A percentile compares a stretch with the other conserved stretches of the same genome.
phyloP scores from a whole-genome alignment of 2,888 invertebrate genomes.

The Ophion ellenae region DNA sequence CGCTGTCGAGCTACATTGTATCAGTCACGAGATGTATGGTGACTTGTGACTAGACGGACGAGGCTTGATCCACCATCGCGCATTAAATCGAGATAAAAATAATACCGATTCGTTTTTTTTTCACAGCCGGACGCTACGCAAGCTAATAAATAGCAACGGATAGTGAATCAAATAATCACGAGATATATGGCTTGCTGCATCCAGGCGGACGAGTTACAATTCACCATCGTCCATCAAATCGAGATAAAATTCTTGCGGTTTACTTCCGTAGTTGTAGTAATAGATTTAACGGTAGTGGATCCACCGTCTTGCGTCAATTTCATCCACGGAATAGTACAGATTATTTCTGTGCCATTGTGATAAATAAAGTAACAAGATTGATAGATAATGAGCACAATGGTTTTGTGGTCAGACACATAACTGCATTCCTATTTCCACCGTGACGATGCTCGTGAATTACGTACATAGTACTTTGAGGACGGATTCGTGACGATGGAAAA shows the following conservation, averaged over 20 bases:
- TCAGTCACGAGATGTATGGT: constrained; percentile 41
- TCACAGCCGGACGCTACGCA: neutral
- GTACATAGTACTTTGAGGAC: too few species aligned
- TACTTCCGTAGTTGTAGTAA: constrained; percentile 14
- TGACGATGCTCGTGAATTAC: too few species aligned
- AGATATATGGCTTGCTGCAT: neutral
- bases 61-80: constrained; percentile 12
- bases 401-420: neutral
- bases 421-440: too few species aligned
- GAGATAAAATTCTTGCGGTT: constrained; percentile 38
- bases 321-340: neutral
- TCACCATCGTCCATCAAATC: constrained; percentile 43
- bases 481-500: too few species aligned
- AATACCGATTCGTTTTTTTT: constrained; percentile 10
- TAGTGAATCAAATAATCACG: constrained; percentile 3
- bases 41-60: constrained; percentile 18
- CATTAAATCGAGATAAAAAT: constrained; percentile 1
- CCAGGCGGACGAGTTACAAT: constrained; percentile 18
- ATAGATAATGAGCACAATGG: neutral
- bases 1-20: constrained; percentile 24
- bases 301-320: neutral
- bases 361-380: neutral
- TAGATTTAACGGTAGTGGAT: neutral
- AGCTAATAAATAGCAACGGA: neutral
- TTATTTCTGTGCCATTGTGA: neutral